Evolutionary conservation across 2,113 vertebrate genomes (phyloP), one percentile per base, ranked within the genome.

Genomic region (Telmatochromis sp.): DNA sequence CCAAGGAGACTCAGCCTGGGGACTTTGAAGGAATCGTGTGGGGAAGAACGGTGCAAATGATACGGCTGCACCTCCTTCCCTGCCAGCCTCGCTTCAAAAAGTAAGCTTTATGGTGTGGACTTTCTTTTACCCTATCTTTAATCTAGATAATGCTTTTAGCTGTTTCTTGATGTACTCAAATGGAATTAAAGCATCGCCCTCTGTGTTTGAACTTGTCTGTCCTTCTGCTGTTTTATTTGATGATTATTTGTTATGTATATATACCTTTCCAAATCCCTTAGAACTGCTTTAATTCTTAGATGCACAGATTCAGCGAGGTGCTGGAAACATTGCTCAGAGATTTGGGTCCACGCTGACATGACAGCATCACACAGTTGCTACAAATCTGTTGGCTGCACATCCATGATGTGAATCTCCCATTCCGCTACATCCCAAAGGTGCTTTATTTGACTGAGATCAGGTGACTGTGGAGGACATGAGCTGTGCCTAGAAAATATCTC

Each of bases 51-150:
- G 89, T 21, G 82, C 95, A 93, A 89, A 95, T 94, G 95, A 91
- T 94, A 89, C 81, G 7, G 83, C 84, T 57, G 88, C 86, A 86
- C 87, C 88, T 80, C 33, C 79, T 82, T 31, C 73, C 87, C 88
- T 93, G 87, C 90, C 82, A 91, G 87, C 93, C 92, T 90, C 91
- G 87, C 92, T 94, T 91, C 84, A 93, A 91, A 89, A 94, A 88
- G 94, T 95, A 87, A 90, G 93, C 10, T 37, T 68, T 9, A 15
- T n/a, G 28, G 12, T 21, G 9, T 55, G 23, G 42, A 51, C 57
- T 84, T 65, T 21, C 31, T 53, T 40, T 81, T 57, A 33, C 11
- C 40, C 33, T 14, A 14, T 33, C 57, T 12, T 45, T 54, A n/a
- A 37, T 82, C 54, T 50, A 31, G 7, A 50, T 4, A 13, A 8